These are phyloP conservation scores for Nansenia antarctica DNA, from an alignment of 2,113 vertebrate genomes.

Conservation along the genomic window DNA sequence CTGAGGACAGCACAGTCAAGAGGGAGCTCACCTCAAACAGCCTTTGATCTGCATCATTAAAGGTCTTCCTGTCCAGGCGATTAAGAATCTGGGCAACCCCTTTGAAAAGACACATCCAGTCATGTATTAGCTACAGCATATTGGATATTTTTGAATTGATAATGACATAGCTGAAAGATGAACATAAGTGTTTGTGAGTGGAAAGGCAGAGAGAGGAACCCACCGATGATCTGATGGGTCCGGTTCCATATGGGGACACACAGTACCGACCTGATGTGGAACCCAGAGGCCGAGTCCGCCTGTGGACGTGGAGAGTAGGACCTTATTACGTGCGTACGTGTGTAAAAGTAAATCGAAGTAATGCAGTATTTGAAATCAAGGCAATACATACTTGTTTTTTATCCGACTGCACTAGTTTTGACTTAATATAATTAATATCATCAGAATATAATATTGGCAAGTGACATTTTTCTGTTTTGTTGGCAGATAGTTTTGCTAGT, in stretches of 20 bases:
- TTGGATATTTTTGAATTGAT: not conserved
- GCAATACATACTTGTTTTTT: no score
- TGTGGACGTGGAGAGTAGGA: constrained; percentile 37
- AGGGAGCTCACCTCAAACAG: constrained; percentile 74
- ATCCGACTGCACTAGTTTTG: no score
- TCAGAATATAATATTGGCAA: no score
- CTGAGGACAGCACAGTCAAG: no score
- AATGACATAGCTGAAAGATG: not conserved
- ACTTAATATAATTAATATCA: no score
- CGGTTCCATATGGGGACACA: constrained; percentile 83
- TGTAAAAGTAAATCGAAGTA: no score
- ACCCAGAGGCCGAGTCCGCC: constrained; percentile 80
- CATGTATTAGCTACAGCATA: no score
- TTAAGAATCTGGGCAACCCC: constrained; percentile 82
- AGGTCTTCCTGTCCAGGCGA: constrained; percentile 79
- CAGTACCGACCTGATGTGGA: constrained; percentile 79
- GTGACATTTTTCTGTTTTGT: no score
- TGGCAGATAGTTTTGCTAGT: no score
- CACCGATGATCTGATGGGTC: constrained; percentile 82
- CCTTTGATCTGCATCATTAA: constrained; percentile 80
- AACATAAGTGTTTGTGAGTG: constrained; percentile 16
- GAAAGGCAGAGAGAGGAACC: constrained; percentile 22
- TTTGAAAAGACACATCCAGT: constrained; percentile 23
- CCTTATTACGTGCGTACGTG: not conserved
- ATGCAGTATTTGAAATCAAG: no score